Evolutionary conservation across 2,113 vertebrate genomes (phyloP).

Genomic region (Catharus minimus): DNA sequence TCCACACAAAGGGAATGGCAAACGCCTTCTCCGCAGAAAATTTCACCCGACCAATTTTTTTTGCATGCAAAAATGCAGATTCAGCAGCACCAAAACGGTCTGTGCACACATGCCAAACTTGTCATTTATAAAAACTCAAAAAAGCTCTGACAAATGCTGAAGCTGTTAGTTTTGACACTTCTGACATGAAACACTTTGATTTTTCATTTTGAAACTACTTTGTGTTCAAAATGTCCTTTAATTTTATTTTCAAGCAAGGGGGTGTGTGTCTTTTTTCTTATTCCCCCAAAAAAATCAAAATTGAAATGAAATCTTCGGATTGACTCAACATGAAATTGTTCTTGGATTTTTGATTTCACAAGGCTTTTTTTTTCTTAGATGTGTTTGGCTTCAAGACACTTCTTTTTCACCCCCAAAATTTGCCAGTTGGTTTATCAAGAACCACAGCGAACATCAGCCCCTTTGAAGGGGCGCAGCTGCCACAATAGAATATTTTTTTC

Average conservation of each 20-base stretch:
- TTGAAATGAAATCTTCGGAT: slow-evolving; percentile 34
- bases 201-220: slow-evolving; percentile 70
- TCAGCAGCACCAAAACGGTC: slow-evolving; percentile 65
- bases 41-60: neutral
- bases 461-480: neutral
- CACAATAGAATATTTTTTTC: neutral
- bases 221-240: slow-evolving; percentile 71
- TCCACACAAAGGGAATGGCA: neutral
- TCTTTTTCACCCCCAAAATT: neutral
- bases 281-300: slow-evolving; percentile 39
- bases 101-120: slow-evolving; percentile 65
- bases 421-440: slow-evolving; percentile 36
- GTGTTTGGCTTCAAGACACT: slow-evolving; percentile 2
- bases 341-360: slow-evolving; percentile 26
- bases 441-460: neutral
- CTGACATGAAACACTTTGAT: slow-evolving; percentile 71
- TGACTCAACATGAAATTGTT: slow-evolving; percentile 47
- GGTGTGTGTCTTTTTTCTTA: slow-evolving; percentile 23
- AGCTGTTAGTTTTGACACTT: slow-evolving; percentile 73
- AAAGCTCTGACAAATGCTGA: slow-evolving; percentile 72
- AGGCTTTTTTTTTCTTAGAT: neutral
- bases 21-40: neutral
- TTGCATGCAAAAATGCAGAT: slow-evolving; percentile 58
- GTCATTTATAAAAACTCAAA: slow-evolving; percentile 70
- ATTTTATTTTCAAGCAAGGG: slow-evolving; percentile 67